phyloP scores from a whole-genome alignment of 2,888 invertebrate species.

The Melanotus villosus region DNA sequence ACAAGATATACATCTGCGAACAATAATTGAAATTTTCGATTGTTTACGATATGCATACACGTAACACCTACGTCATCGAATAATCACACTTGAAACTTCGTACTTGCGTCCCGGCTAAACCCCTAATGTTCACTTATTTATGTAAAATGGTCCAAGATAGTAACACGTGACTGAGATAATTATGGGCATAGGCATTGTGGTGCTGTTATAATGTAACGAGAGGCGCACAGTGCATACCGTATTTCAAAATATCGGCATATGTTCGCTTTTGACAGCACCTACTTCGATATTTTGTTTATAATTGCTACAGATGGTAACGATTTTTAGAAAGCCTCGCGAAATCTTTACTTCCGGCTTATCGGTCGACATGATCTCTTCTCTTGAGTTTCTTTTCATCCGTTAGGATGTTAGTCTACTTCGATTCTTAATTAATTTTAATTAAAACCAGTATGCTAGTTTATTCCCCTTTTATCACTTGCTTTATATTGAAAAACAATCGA shows the following conservation, averaged over 20 bases:
- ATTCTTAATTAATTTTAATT: too few species aligned
- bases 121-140: slow-evolving; percentile 38
- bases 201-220: slow-evolving; percentile 62
- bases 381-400: slow-evolving; percentile 3
- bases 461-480: too few species aligned
- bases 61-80: slow-evolving; percentile 23
- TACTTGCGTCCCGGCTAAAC: slow-evolving; percentile 1
- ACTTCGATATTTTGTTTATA: background rate
- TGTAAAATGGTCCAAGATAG: slow-evolving; percentile 57
- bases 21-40: slow-evolving; percentile 61
- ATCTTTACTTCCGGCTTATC: slow-evolving; percentile 22
- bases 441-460: too few species aligned
- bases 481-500: too few species aligned
- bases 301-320: slow-evolving; percentile 6
- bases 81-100: slow-evolving; percentile 44
- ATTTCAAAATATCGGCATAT: slow-evolving; percentile 27
- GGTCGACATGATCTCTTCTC: slow-evolving; percentile 1
- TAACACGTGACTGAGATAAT: slow-evolving; percentile 68
- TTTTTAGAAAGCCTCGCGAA: slow-evolving; percentile 12
- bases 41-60: slow-evolving; percentile 36
- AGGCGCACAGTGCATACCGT: background rate
- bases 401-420: background rate
- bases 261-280: background rate
- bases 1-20: slow-evolving; percentile 66
- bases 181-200: slow-evolving; percentile 63